Evolutionary conservation across 2,113 vertebrate genomes (phyloP).

Genomic region (Chionis minor): DNA sequence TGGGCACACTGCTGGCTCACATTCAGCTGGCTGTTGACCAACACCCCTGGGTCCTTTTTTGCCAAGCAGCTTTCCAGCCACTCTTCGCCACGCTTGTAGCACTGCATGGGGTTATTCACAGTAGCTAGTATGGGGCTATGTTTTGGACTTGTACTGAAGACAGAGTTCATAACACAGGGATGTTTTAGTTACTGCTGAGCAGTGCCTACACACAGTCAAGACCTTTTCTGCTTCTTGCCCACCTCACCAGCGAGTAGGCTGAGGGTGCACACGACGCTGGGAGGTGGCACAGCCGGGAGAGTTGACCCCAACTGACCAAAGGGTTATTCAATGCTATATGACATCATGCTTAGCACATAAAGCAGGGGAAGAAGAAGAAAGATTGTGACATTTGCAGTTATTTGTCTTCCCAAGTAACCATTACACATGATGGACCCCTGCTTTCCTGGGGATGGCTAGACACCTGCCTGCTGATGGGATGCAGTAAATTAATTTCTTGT

Average conservation of each 20-base stretch:
- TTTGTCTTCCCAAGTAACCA: not conserved
- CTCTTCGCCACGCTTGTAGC: not conserved
- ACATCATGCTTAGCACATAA: not conserved
- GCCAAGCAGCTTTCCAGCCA: not conserved
- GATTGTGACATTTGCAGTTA: rapidly evolving
- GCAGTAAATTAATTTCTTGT: not conserved
- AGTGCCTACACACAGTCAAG: not conserved
- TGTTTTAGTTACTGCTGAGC: not conserved
- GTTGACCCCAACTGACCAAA: not conserved
- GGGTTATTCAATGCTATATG: not conserved
- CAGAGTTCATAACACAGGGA: not conserved
- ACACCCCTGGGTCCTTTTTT: not conserved
- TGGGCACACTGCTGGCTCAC: not conserved
- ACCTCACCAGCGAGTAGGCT: rapidly evolving
- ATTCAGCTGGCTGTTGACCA: not conserved
- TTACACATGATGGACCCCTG: not conserved
- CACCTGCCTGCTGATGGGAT: rapidly evolving
- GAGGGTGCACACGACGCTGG: not conserved
- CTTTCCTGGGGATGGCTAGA: not conserved
- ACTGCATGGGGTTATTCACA: not conserved
- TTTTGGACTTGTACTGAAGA: not conserved
- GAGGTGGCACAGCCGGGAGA: not conserved
- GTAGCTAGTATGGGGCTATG: not conserved
- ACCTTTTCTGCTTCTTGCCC: not conserved
- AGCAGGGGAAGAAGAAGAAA: not conserved